Percentiles rank a stretch among this genome's conserved stretches.
Evolutionary conservation across 2,797 vertebrate genomes (phyloP).

Genomic region (Trachops cirrhosus): DNA sequence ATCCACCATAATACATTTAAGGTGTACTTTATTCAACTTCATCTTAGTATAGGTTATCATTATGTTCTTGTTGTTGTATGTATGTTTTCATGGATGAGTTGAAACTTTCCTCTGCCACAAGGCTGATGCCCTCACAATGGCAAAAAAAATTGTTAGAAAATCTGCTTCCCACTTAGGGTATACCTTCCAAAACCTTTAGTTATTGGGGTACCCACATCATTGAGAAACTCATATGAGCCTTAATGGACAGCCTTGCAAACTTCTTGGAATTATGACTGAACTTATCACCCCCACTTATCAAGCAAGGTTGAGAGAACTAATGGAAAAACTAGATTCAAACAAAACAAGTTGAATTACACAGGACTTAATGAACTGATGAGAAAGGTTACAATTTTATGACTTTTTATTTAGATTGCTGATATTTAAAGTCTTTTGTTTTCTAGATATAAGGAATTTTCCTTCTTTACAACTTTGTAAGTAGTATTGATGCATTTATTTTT

Average conservation of each 20-base stretch:
- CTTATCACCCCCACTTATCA: neutral
- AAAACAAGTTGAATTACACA: neutral
- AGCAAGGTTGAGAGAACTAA: neutral
- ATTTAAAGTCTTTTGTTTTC: neutral
- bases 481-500: neutral
- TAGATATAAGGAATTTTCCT: neutral
- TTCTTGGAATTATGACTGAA: neutral
- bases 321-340: neutral
- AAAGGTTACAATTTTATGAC: neutral
- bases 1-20: neutral
- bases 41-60: neutral
- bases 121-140: neutral
- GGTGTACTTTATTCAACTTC: neutral
- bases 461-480: neutral
- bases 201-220: neutral
- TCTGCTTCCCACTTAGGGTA: neutral
- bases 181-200: neutral
- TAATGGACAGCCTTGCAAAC: neutral
- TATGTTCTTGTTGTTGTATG: neutral
- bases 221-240: neutral
- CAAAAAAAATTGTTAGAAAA: neutral
- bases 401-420: neutral
- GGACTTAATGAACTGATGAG: neutral
- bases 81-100: neutral
- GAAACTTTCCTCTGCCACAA: neutral